Conservation (phyloP, 2,797 vertebrate genomes). For the Tadarida brasiliensis region DNA sequence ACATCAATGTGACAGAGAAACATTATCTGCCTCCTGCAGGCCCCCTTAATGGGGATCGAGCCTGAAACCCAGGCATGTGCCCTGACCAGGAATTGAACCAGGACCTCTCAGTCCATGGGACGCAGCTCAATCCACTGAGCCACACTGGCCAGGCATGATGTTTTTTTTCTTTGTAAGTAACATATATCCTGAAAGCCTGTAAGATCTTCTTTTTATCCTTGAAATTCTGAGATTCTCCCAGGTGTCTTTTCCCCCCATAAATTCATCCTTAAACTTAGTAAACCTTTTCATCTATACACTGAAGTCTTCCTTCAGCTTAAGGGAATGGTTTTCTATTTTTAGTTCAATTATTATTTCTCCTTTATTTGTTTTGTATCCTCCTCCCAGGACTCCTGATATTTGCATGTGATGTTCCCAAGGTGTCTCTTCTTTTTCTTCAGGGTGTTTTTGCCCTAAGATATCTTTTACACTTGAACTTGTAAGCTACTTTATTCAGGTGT, state of each 20-base stretch:
- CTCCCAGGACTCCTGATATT: neutral
- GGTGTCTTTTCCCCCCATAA: neutral
- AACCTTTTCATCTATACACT: neutral
- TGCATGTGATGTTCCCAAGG: neutral
- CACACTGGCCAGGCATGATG: too few species aligned
- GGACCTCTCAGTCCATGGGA: too few species aligned
- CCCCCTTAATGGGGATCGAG: too few species aligned
- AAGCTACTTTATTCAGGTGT: neutral
- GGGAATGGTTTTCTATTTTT: neutral
- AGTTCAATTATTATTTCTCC: neutral
- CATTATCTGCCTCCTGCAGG: too few species aligned
- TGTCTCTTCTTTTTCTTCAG: neutral
- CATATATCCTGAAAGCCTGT: neutral
- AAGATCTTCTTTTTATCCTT: neutral
- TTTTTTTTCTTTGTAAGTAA: neutral
- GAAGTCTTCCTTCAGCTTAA: neutral
- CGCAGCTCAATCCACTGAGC: too few species aligned
- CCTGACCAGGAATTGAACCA: too few species aligned
- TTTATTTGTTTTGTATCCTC: neutral
- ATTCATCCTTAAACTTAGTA: neutral
- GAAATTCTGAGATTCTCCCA: slow-evolving; percentile 9
- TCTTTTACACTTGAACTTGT: neutral
- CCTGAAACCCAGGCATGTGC: too few species aligned
- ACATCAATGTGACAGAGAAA: too few species aligned
- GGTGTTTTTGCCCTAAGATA: neutral